These are phyloP conservation scores for Remorina albescens DNA, from an alignment of 2,797 vertebrate species.

Conservation along the genomic window DNA sequence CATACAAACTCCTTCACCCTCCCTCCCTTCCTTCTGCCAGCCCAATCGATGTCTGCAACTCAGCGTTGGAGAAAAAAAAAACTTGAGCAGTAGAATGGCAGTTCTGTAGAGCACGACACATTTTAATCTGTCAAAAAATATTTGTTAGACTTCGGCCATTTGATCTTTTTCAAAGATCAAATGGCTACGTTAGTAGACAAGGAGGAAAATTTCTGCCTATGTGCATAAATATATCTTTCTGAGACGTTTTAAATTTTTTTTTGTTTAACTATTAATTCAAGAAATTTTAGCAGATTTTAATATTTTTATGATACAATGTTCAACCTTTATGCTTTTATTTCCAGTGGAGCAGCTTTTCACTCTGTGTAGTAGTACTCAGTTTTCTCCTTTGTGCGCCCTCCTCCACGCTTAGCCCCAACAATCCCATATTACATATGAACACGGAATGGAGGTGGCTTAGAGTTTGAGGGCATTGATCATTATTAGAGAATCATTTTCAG, in stretches of 20 bases:
- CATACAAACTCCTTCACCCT: not conserved
- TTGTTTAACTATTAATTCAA: not conserved
- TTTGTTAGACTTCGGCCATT: too few species aligned
- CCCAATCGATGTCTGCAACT: slow-evolving; percentile 22
- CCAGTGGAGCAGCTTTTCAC: slow-evolving; percentile 11
- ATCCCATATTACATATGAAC: slow-evolving; percentile 55
- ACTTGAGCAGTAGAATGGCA: not conserved
- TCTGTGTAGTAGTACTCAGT: slow-evolving; percentile 14
- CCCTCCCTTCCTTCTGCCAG: slow-evolving; percentile 14
- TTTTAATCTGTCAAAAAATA: not conserved
- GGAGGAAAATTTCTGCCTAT: not conserved
- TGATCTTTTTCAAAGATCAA: too few species aligned
- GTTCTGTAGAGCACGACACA: not conserved
- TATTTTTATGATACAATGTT: not conserved
- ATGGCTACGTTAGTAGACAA: not conserved
- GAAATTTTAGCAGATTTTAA: not conserved
- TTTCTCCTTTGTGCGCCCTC: slow-evolving; percentile 28
- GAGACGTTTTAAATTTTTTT: not conserved
- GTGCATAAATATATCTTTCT: not conserved
- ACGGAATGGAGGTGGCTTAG: not conserved
- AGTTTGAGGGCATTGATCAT: not conserved
- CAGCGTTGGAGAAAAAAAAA: not conserved
- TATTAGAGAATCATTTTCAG: not conserved
- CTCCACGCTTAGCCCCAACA: slow-evolving; percentile 44
- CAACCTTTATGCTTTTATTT: not conserved